Evolutionary conservation across 2,888 invertebrate species (phyloP).

Genomic region (Drosophila mimica): DNA sequence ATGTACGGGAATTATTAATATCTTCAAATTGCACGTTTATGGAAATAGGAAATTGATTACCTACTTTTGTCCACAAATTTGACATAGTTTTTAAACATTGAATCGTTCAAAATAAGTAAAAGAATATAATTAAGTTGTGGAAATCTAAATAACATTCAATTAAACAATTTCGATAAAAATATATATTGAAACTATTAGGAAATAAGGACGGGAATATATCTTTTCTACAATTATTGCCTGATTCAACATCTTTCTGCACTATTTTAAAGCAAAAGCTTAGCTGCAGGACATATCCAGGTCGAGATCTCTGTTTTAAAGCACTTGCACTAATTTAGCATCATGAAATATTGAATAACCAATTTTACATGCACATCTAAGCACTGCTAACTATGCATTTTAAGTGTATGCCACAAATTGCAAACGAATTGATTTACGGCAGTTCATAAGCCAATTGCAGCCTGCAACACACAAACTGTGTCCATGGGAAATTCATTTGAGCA

Average conservation of each 20-base stretch:
- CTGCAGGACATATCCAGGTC: background rate
- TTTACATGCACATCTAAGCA: background rate
- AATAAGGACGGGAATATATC: too few relatives aligned
- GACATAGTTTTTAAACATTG: background rate
- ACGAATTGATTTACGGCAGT: slow-evolving; percentile 38
- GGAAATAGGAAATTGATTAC: background rate
- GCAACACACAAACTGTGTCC: background rate
- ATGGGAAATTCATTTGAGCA: slow-evolving; percentile 25
- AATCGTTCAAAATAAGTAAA: background rate
- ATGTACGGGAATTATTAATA: background rate
- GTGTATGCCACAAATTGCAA: slow-evolving; percentile 24
- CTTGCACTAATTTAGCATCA: background rate
- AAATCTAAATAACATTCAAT: background rate
- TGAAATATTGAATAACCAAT: background rate
- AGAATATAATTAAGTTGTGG: background rate
- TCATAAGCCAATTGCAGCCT: slow-evolving; percentile 35
- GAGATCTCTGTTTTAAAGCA: background rate
- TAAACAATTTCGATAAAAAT: rapidly evolving
- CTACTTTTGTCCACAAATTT: background rate
- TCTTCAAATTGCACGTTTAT: background rate
- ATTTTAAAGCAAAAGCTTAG: background rate
- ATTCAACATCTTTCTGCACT: background rate
- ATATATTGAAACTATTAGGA: background rate
- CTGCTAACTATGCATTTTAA: background rate
- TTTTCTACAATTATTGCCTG: background rate